phyloP scores from a whole-genome alignment of 2,113 vertebrate species.

The Leiothrix lutea region DNA sequence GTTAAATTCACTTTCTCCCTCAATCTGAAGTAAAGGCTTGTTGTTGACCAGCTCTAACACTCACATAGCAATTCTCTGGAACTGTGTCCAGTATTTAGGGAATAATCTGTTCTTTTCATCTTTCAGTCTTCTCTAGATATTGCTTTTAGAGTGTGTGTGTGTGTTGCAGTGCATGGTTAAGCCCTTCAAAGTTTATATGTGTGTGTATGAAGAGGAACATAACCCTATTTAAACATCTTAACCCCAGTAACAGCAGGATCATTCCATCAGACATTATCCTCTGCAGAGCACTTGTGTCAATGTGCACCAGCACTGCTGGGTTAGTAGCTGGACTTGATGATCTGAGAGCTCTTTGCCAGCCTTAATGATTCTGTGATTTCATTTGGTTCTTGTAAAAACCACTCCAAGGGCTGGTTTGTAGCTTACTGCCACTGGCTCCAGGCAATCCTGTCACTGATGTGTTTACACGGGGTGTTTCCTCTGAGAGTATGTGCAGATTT shows the following conservation, averaged over 20 bases:
- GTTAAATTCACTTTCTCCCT: background rate
- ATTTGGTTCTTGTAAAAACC: background rate
- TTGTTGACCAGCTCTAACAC: background rate
- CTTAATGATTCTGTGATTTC: background rate
- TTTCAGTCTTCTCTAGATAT: background rate
- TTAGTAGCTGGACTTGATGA: background rate
- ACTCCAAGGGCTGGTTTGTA: background rate
- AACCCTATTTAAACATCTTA: background rate
- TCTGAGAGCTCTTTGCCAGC: background rate
- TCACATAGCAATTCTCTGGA: background rate
- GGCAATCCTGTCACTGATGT: background rate
- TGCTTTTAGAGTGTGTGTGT: background rate
- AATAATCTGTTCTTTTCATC: background rate
- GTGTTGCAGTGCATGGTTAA: no score
- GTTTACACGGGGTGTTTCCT: background rate
- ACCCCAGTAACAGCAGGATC: background rate
- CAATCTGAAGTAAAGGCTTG: background rate
- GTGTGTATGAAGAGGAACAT: background rate
- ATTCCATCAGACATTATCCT: rapidly evolving
- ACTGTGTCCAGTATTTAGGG: background rate
- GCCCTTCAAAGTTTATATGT: no score
- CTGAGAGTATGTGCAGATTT: background rate
- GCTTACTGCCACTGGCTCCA: background rate
- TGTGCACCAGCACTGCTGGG: background rate
- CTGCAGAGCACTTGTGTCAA: background rate